Evolutionary conservation across 1,140 invertebrate species (phyloP), one percentile per base, ranked within the genome.

Genomic region (Mamestra configurata): DNA sequence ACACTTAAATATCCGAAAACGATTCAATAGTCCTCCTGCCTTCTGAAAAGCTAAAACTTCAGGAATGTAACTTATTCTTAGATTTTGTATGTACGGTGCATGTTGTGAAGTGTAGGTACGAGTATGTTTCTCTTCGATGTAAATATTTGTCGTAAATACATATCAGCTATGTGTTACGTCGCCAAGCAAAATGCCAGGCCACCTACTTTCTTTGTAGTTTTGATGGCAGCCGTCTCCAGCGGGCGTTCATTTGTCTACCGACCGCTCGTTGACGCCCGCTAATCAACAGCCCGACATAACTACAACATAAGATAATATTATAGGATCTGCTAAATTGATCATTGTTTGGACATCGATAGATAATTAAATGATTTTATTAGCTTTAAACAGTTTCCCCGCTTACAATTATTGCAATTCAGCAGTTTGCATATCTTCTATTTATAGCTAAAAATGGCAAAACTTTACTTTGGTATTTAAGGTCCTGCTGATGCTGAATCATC

Each of bases 171-270:
- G 27, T 27, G 24, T 49, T 15, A 20, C 18, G 51, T 43, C 49
- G 31, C 15, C 64, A 35, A 55, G 68, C 24, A 64, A 79, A 79
- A 61, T 35, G 20, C 46, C 51, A 43, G 53, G 73, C 53, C 72
- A 78, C 68, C 78, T 68, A 80, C 37, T 76, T 79, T 77, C 76
- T 78, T 77, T 75, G 80, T 79, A 73, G 71, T 76, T 83, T 70
- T 77, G 70, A 77, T 78, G 72, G 68, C 55, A 68, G 15, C 35
- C 43, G 68, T 66, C 70, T 72, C 73, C 40, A 46, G 72, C 43
- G 51, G 70, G 71, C 49, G 77, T 76, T 81, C 82, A 81, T 84
- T 86, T 86, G 77, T 79, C 81, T 82, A 57, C 53, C 70, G 43
- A 15, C 40, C 35, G 55, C 51, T 82, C 71, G 82, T 53, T 84